Evolutionary conservation across 2,113 vertebrate species (phyloP).

Genomic region (Poecile atricapillus): DNA sequence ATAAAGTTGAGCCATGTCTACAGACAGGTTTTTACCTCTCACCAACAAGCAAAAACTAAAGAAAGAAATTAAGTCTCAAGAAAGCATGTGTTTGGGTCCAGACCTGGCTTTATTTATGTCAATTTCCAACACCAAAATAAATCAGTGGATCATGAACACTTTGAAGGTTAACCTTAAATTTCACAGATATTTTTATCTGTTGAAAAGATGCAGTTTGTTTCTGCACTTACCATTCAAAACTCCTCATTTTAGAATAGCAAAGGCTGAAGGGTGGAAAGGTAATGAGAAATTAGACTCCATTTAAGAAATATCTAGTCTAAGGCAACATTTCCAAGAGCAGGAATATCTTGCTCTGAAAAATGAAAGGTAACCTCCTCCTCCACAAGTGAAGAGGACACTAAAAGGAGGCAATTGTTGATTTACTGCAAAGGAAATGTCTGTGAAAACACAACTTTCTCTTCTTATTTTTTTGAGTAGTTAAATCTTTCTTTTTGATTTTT

Average conservation of each 20-base stretch:
- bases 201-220: neutral
- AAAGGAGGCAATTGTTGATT: neutral
- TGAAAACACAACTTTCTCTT: neutral
- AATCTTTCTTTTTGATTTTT: conserved; percentile 30
- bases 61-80: neutral
- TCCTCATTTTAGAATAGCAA: neutral
- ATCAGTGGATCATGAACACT: neutral
- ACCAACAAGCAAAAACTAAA: neutral
- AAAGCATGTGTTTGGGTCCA: neutral
- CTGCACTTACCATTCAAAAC: neutral
- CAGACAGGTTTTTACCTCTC: neutral
- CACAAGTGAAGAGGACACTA: neutral
- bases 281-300: neutral
- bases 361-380: neutral
- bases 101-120: neutral
- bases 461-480: conserved; percentile 24
- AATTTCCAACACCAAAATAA: neutral
- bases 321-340: neutral
- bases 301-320: neutral
- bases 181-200: neutral
- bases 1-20: neutral
- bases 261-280: neutral
- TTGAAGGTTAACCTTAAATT: neutral
- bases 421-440: conserved; percentile 24
- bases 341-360: neutral